Evolutionary conservation across 2,113 vertebrate genomes (phyloP).

Genomic region (Orthonyx spaldingii): DNA sequence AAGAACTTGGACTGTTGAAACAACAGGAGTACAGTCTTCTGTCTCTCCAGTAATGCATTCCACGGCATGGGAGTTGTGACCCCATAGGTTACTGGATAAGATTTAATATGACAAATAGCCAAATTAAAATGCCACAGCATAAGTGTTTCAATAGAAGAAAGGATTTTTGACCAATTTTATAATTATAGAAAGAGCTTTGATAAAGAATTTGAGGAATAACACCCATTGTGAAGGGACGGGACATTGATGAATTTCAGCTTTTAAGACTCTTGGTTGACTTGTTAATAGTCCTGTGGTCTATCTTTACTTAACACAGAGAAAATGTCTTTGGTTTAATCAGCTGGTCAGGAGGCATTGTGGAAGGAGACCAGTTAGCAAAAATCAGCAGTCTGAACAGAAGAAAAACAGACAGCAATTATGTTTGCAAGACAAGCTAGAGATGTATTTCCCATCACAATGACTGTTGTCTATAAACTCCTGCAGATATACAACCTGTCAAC

Average conservation of each 20-base stretch:
- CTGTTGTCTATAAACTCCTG: background rate
- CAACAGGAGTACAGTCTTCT: background rate
- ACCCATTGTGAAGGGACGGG: background rate
- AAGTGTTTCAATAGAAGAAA: background rate
- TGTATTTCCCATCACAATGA: background rate
- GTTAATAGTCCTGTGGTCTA: background rate
- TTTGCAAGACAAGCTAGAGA: background rate
- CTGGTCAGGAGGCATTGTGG: background rate
- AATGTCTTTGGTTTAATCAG: background rate
- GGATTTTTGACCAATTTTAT: background rate
- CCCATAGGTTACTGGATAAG: background rate
- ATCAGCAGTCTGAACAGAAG: background rate
- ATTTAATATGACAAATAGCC: background rate
- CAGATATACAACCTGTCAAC: conserved; percentile 81
- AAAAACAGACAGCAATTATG: background rate
- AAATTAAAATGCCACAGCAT: background rate
- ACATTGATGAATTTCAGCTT: background rate
- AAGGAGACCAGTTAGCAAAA: background rate
- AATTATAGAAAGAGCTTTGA: background rate
- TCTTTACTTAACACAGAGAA: background rate
- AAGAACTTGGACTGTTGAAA: background rate
- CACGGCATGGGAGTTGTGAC: background rate
- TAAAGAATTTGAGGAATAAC: background rate
- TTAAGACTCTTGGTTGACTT: background rate
- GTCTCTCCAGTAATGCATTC: background rate